A percentile compares a stretch with the other conserved stretches of the same genome.
Conservation (phyloP, 2,797 vertebrate genomes). For the Poliocrania exsul region DNA sequence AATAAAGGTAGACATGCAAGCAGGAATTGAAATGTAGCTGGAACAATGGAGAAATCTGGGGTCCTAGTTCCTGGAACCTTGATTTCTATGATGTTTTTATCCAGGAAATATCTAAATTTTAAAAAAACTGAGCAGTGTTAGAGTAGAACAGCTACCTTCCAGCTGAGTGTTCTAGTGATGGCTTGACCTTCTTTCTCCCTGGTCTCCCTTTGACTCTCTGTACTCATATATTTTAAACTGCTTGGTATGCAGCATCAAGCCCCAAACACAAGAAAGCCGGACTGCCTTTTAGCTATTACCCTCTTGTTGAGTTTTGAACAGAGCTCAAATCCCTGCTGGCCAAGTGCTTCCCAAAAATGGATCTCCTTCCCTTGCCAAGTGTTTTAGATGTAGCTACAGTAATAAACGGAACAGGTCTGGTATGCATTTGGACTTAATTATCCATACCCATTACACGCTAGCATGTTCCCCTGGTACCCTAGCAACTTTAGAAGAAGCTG, state of each 20-base stretch:
- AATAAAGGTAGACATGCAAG: background rate
- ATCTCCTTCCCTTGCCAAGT: background rate
- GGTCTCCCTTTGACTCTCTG: background rate
- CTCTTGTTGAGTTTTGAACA: background rate
- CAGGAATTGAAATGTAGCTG: background rate
- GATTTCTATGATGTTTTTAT: background rate
- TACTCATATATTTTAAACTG: background rate
- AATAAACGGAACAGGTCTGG: background rate
- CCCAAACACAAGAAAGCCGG: background rate
- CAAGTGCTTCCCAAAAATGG: background rate
- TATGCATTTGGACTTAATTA: background rate
- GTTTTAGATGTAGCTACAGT: background rate
- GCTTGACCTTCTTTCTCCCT: background rate
- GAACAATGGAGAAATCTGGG: background rate
- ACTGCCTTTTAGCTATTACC: background rate
- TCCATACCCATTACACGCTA: background rate
- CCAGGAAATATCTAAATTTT: background rate
- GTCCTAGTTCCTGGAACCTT: background rate
- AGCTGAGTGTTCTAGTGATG: background rate
- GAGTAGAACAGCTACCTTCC: background rate
- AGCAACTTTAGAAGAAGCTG: accelerated
- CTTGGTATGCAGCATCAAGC: background rate
- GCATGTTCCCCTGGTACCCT: background rate
- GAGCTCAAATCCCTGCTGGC: background rate
- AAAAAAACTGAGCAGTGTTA: background rate